Percentiles rank a stretch among this genome's conserved stretches.
phyloP scores from a whole-genome alignment of 2,113 vertebrate species.

The Nibea albiflora region DNA sequence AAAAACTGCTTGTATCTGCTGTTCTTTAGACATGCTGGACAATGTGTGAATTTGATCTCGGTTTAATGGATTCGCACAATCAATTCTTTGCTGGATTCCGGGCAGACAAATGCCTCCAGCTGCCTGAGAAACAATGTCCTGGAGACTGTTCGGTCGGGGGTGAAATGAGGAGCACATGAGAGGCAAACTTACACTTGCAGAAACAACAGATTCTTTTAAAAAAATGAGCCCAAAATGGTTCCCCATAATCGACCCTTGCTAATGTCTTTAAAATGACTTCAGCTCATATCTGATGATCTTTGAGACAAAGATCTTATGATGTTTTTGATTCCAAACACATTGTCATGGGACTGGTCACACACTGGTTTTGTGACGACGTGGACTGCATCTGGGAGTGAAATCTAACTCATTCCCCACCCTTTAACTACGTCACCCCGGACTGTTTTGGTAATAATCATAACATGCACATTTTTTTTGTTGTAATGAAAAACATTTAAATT shows the following conservation, averaged over 20 bases:
- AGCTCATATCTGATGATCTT: constrained; percentile 13
- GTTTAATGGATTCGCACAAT: constrained; percentile 57
- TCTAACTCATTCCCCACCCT: neutral
- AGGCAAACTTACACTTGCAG: neutral
- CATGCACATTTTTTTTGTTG: neutral
- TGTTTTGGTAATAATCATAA: neutral
- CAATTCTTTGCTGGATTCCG: constrained; percentile 46
- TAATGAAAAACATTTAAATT: neutral
- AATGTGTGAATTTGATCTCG: constrained; percentile 43
- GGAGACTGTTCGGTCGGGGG: constrained; percentile 20
- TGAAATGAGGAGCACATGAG: neutral
- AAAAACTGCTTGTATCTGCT: constrained; percentile 28
- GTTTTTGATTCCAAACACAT: constrained; percentile 22
- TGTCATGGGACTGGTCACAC: constrained; percentile 45
- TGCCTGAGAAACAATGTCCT: constrained; percentile 35
- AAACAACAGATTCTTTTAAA: constrained; percentile 2
- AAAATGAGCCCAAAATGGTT: neutral
- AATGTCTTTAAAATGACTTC: neutral
- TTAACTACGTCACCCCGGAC: neutral
- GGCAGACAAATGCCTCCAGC: constrained; percentile 48
- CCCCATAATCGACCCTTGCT: neutral
- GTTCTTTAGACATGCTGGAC: constrained; percentile 39
- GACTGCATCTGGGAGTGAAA: neutral
- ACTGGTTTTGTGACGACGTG: constrained; percentile 34
- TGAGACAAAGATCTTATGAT: constrained; percentile 30